A percentile compares a stretch with the other conserved stretches of the same genome.
These are phyloP conservation scores for Lysandra coridon DNA, from an alignment of 2,888 invertebrate species.

Conservation along the genomic window DNA sequence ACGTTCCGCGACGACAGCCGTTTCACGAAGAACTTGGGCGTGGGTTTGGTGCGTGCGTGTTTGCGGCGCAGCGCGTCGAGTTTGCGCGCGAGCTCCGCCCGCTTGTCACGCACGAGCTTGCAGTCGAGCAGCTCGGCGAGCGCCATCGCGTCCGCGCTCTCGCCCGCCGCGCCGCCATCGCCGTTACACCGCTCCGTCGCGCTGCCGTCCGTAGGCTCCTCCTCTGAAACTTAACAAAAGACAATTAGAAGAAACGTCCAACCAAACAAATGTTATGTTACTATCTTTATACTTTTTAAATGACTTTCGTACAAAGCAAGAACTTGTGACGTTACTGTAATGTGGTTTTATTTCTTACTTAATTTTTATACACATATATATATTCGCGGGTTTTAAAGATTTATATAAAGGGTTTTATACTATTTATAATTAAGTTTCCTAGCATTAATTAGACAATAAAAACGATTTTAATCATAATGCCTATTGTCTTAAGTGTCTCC, in stretches of 20 bases:
- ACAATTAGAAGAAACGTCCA: neutral
- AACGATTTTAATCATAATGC: neutral
- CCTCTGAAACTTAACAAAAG: neutral
- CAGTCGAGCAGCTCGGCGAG: constrained; percentile 89
- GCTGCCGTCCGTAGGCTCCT: neutral
- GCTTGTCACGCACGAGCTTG: constrained; percentile 91
- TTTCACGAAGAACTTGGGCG: constrained; percentile 87
- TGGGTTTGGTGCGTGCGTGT: constrained; percentile 87
- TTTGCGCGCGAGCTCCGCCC: constrained; percentile 92
- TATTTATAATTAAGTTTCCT: too few species aligned
- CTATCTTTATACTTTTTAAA: neutral
- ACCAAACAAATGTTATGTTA: too few species aligned
- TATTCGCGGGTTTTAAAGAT: too few species aligned
- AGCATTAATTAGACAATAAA: too few species aligned
- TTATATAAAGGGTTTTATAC: too few species aligned
- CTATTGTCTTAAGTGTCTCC: neutral
- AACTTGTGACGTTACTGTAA: too few species aligned
- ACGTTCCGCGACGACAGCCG: constrained; percentile 89
- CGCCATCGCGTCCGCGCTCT: constrained; percentile 87
- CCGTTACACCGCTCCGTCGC: constrained; percentile 40
- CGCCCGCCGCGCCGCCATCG: constrained; percentile 53
- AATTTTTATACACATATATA: too few species aligned
- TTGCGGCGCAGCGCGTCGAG: constrained; percentile 90
- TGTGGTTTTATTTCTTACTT: too few species aligned
- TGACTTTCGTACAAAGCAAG: too few species aligned